phyloP scores from a whole-genome alignment of 1,140 invertebrate genomes.

The Stratiolaelaps scimitus region DNA sequence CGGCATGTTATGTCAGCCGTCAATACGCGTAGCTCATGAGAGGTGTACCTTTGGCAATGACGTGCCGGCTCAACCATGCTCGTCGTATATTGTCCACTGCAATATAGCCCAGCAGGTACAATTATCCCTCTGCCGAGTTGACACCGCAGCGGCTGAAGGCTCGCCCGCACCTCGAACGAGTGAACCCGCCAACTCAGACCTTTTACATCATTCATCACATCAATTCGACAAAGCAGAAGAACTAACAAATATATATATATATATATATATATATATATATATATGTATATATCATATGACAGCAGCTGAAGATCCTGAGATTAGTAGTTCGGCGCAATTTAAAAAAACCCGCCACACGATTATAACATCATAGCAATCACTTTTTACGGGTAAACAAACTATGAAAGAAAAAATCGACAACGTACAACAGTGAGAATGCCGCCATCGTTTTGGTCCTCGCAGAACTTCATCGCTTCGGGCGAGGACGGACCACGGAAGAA shows the following conservation, averaged over 20 bases:
- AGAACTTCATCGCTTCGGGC: constrained; percentile 23
- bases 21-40: too few species aligned
- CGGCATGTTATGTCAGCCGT: too few species aligned
- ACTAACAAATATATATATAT: too few species aligned
- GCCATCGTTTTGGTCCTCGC: constrained; percentile 10
- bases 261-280: too few species aligned
- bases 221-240: background rate
- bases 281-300: too few species aligned
- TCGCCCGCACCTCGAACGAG: background rate
- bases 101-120: background rate
- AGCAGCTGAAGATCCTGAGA: too few species aligned
- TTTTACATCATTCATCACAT: constrained; percentile 27
- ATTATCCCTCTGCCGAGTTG: background rate
- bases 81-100: background rate
- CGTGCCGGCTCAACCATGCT: too few species aligned
- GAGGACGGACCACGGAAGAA: constrained; percentile 1
- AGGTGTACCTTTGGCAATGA: too few species aligned
- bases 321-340: too few species aligned
- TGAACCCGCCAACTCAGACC: constrained; percentile 7
- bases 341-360: too few species aligned
- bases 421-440: constrained; percentile 11
- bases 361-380: too few species aligned
- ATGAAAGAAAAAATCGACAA: background rate
- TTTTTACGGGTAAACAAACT: background rate
- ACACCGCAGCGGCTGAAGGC: background rate